These are phyloP conservation scores for Mormyrus hasselquistii DNA, from an alignment of 2,797 vertebrate species.

Conservation along the genomic window DNA sequence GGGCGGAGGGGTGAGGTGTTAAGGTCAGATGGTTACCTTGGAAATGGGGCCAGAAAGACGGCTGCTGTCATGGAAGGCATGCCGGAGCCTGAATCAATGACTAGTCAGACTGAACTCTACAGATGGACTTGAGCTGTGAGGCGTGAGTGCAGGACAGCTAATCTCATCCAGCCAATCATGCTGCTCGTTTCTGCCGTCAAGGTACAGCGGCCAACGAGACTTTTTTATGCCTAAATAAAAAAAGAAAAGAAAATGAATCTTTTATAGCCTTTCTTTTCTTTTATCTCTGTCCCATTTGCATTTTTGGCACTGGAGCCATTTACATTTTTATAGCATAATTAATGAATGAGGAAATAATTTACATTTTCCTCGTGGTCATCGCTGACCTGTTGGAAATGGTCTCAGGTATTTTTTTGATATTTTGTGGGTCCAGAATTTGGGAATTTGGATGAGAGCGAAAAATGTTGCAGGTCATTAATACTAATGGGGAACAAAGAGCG, in stretches of 20 bases:
- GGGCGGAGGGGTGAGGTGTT: background rate
- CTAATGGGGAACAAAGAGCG: conserved; percentile 25
- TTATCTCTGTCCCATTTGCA: conserved; percentile 69
- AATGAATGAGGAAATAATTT: conserved; percentile 68
- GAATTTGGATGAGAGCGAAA: conserved; percentile 38
- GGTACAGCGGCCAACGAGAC: conserved; percentile 27
- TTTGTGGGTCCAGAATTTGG: conserved; percentile 36
- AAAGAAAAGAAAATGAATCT: conserved; percentile 58
- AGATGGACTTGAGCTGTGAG: conserved; percentile 29
- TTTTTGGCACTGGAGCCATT: conserved; percentile 68
- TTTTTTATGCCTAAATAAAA: conserved; percentile 43
- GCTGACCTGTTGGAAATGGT: conserved; percentile 32
- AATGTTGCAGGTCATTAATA: conserved; percentile 40
- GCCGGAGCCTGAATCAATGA: conserved; percentile 29
- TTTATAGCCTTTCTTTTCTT: conserved; percentile 63
- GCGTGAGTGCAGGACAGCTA: conserved; percentile 24
- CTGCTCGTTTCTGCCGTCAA: conserved; percentile 28
- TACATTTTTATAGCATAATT: conserved; percentile 79
- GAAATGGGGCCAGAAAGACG: conserved; percentile 44
- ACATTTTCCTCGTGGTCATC: conserved; percentile 51
- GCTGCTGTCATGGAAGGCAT: conserved; percentile 38
- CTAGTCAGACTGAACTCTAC: conserved; percentile 31
- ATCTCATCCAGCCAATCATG: conserved; percentile 44
- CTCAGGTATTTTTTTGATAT: conserved; percentile 42
- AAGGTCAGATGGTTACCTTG: conserved; percentile 41